Conservation (phyloP, 2,113 vertebrate species). For the Oreochromis aureus region DNA sequence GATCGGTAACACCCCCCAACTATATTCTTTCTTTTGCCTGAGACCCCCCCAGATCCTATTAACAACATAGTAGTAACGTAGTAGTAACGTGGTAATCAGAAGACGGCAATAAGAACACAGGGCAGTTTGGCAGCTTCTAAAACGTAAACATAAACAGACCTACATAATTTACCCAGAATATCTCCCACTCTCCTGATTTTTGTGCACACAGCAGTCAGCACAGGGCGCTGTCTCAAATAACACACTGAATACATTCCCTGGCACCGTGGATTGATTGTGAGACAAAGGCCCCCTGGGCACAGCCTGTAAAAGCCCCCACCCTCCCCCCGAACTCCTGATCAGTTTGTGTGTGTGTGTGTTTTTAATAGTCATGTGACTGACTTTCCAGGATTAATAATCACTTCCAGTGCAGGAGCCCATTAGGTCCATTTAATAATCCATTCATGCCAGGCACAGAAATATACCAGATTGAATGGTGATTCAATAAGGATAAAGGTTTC, state of each 20-base stretch:
- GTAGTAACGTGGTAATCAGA: constrained; percentile 31
- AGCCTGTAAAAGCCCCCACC: background rate
- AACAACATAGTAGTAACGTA: background rate
- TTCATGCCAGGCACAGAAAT: background rate
- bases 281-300: background rate
- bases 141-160: constrained; percentile 59
- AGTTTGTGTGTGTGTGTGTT: background rate
- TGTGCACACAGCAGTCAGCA: background rate
- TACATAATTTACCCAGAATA: constrained; percentile 2
- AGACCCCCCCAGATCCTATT: background rate
- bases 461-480: background rate
- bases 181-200: background rate
- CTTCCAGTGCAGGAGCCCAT: background rate
- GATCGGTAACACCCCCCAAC: background rate
- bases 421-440: background rate
- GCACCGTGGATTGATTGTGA: background rate
- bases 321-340: background rate
- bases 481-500: background rate
- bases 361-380: background rate
- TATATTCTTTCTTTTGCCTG: constrained; percentile 7
- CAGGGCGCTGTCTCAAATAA: constrained; percentile 45
- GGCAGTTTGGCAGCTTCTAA: constrained; percentile 73
- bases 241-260: constrained; percentile 25
- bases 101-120: constrained; percentile 51
- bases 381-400: background rate